Evolutionary conservation across 2,113 vertebrate species (phyloP).

Genomic region (Canis aureus): DNA sequence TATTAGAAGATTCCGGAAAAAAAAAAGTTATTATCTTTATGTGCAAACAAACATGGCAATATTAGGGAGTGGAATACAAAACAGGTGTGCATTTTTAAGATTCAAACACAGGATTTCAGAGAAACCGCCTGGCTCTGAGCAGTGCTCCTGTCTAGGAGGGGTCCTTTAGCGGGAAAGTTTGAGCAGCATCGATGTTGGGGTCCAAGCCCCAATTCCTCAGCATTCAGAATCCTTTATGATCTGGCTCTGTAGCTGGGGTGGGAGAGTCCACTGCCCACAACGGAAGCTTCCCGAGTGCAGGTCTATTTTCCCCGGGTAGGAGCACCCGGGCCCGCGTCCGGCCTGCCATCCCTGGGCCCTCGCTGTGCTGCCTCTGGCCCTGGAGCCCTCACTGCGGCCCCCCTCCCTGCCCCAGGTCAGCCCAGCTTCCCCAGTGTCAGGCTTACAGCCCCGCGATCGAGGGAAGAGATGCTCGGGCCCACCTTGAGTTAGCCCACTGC

Average conservation of each 20-base stretch:
- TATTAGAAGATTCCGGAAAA: conserved; percentile 54
- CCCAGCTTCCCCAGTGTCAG: not conserved
- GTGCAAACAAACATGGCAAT: conserved; percentile 66
- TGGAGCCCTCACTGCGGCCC: not conserved
- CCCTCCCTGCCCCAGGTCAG: not conserved
- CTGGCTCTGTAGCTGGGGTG: not conserved
- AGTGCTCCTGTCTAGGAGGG: no score
- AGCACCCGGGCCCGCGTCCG: not conserved
- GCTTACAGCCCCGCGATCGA: not conserved
- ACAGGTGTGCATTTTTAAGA: not conserved
- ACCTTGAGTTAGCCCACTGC: not conserved
- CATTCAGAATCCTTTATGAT: not conserved
- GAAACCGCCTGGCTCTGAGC: not conserved
- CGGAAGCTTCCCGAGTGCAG: not conserved
- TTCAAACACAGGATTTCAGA: not conserved
- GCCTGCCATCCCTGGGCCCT: no score
- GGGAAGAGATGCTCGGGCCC: not conserved
- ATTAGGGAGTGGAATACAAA: conserved; percentile 12
- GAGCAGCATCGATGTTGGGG: not conserved
- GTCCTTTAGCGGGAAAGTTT: not conserved
- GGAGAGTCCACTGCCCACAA: not conserved
- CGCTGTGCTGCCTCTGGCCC: not conserved
- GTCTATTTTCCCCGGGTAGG: not conserved
- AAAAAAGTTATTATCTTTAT: conserved; percentile 55
- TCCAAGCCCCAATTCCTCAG: not conserved